Evolutionary conservation across 2,113 vertebrate genomes (phyloP).

Genomic region (Psilopsiagon aurifrons): DNA sequence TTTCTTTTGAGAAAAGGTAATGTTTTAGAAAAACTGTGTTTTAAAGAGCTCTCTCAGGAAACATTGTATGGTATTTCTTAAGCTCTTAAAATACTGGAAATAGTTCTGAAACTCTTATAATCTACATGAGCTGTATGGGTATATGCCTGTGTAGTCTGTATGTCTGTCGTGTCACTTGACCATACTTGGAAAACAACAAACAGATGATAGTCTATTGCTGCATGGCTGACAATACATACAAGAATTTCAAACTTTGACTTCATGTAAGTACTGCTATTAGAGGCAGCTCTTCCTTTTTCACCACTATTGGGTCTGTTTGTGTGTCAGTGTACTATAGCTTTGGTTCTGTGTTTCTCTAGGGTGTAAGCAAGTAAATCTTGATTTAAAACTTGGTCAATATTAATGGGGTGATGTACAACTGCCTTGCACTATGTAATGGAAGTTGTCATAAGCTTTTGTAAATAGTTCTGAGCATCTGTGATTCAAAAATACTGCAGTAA

Average conservation of each 20-base stretch:
- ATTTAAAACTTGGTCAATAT: not conserved
- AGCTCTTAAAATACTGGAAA: not conserved
- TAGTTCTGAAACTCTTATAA: not conserved
- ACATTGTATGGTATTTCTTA: not conserved
- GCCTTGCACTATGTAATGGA: not conserved
- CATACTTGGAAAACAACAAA: not conserved
- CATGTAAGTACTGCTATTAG: not conserved
- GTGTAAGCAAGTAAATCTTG: not conserved
- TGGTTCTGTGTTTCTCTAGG: not conserved
- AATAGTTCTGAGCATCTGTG: not conserved
- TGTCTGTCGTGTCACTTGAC: not conserved
- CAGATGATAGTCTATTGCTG: not conserved
- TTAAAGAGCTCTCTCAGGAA: not conserved
- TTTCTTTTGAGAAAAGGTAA: not conserved
- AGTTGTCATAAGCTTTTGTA: not conserved
- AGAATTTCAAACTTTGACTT: not conserved
- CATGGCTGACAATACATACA: not conserved
- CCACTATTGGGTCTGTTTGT: rapidly evolving
- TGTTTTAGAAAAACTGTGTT: not conserved
- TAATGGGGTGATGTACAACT: not conserved
- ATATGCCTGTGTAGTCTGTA: rapidly evolving
- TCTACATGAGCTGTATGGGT: not conserved
- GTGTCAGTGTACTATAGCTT: not conserved
- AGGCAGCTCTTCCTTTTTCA: not conserved
- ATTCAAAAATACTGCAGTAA: not conserved